These are phyloP conservation scores for Aleiodes sp. DNA, from an alignment of 1,140 invertebrate genomes.

Conservation along the genomic window DNA sequence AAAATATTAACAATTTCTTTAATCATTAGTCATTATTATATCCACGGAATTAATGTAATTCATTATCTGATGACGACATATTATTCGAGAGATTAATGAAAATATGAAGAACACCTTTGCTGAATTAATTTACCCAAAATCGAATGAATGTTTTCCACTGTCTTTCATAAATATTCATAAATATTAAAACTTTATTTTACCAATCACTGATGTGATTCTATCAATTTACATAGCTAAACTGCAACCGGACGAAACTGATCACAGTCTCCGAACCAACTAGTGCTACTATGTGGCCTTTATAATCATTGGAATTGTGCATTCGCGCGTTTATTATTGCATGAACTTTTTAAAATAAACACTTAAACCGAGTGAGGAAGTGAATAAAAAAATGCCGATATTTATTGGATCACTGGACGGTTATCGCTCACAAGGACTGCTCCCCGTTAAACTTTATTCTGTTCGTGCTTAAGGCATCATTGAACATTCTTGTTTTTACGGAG, in stretches of 20 bases:
- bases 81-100: neutral
- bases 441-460: too few species aligned
- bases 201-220: too few species aligned
- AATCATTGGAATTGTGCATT: neutral
- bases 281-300: slow-evolving; percentile 21
- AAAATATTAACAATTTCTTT: neutral
- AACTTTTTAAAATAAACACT: neutral
- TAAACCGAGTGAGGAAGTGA: too few species aligned
- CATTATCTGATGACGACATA: too few species aligned
- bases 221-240: slow-evolving; percentile 24
- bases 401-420: neutral
- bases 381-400: neutral
- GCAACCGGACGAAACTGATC: slow-evolving; percentile 30
- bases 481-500: neutral
- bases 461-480: neutral
- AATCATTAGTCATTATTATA: too few species aligned
- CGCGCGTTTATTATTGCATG: neutral
- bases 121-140: neutral
- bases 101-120: neutral
- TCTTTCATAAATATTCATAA: too few species aligned
- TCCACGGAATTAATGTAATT: too few species aligned
- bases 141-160: neutral
- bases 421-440: too few species aligned
- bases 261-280: slow-evolving; percentile 20
- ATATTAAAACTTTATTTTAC: too few species aligned